Evolutionary conservation across 1,140 invertebrate species (phyloP), one percentile per base, ranked within the genome.

Genomic region (Cepaea nemoralis): DNA sequence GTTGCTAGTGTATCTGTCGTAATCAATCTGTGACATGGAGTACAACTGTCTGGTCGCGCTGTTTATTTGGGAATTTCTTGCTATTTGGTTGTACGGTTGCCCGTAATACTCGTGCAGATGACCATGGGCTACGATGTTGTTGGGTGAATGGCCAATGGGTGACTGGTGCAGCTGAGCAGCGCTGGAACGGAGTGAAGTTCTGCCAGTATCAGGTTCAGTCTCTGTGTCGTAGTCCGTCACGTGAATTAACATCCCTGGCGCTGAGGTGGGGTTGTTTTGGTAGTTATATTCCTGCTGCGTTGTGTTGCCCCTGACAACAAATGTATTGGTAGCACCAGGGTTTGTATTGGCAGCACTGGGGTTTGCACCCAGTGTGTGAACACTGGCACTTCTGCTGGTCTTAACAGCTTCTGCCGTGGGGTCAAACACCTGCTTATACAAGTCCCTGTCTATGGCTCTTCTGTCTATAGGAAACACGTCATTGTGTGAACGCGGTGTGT

Each of bases 391-490:
- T n/a, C 33, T 50, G 48, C 59, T 76, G 2, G 45, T 3, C 27
- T 31, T 55, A 12, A 59, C 33, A n/a, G 33, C 35, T 10, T 37
- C 40, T 42, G n/a, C 55, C 2, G 45, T 33, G 45, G 74, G 76
- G 45, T 42, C 63, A 27, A 40, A 78, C 59, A 37, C 35, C 27
- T 78, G 76, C 35, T 67, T 78, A 59, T 66, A 78, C 55, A 78
- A 1, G 59, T 78, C 76, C n/a, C 76, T 37, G 10, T 78, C 76
- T 8, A 78, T 27, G 14, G 76, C 76, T 3, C 31, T 31, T 16
- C 42, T 78, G 63, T 78, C 76, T 8, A 78, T 40, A n/a, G 76
- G 76, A 42, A 40, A 78, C 35, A 78, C 55, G 27, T 67, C 76
- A 67, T 6, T n/a, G 55, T 78, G 40, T n/a, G 55, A 66, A 31